Evolutionary conservation across 1,140 invertebrate species (phyloP), one percentile per base, ranked within the genome.

Genomic region (Drosophila orena): DNA sequence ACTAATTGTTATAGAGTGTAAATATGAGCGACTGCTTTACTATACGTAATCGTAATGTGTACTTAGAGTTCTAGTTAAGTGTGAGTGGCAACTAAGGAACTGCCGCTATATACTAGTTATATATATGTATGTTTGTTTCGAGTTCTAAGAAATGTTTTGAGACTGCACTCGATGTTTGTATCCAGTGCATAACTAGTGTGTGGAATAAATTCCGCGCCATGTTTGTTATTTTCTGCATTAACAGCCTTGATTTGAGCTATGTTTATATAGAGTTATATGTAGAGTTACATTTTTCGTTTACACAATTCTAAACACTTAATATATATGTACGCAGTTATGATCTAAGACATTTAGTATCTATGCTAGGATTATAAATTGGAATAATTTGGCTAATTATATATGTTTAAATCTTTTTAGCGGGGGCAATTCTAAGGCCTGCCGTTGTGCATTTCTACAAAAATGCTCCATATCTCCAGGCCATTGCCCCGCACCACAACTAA

Each of bases 251-350:
- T 85, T 55, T 86, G 83, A 86, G 83, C 83, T 86, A 85, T 81
- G 65, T 52, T 58, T 73, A 77, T 77, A 68, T 68, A 76, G 55
- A 72, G 58, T 79, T 79, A 64, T 64, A 76, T 58, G 52, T 68
- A 57, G 56, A 77, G 64, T 77, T 77, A 77, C 74, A 77, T 46
- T 77, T 52, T 54, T 53, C 42, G 78, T 64, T 71, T 73, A 81
- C 84, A 89, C 84, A 88, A 83, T 66, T 57, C 83, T 88, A 88
- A 88, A 88, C 83, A 88, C 83, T 88, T 88, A 84, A 80, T 77
- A 70, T 35, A 66, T 57, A 58, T 57, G 57, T 72, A 56, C 62
- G 61, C 66, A 60, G 57, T 68, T 70, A 70, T 70, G 40, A 49
- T 38, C 81, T 88, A 88, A 84, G 61, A 86, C 83, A 88, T 88